Evolutionary conservation across 2,113 vertebrate species (phyloP), one percentile per base, ranked within the genome.

Genomic region (Oncorhynchus keta): DNA sequence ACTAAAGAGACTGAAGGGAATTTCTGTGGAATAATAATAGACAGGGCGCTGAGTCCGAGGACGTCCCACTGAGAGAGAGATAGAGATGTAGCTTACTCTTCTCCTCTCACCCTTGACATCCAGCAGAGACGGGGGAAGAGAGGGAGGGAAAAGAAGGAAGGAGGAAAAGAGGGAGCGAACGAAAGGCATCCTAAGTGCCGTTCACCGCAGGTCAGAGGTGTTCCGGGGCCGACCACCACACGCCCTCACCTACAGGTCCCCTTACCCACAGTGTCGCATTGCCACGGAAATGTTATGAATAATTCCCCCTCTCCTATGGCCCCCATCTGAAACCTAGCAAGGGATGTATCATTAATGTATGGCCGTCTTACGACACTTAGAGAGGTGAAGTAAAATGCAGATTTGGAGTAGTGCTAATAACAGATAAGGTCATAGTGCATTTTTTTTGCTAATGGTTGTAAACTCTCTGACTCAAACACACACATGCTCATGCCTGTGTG

Each of bases 281-380:
- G 28, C 80, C 76, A 83, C 83, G 12, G 64, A 11, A 74, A 83
- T 79, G 75, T 76, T 73, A 92, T 92, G 90, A 93, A 93, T 93
- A 89, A 91, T 92, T 90, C 85, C 81, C 80, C 66, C 12, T 65
- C 84, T 86, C 87, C 39, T 12, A 75, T 85, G 84, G 79, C 81
- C 84, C 45, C 81, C 49, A 72, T 75, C 62, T 88, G 88, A 91
- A 51, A 48, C 88, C 91, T 72, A 80, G 82, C 75, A 73, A 80
- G 80, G 49, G 81, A n/a, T 67, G 73, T 68, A 87, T 91, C 77
- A 88, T 81, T 85, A 73, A 77, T 89, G 89, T 91, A 72, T 7
- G 64, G 16, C 57, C 79, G 75, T 70, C 79, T 82, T 73, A 57
- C 51, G 28, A 62, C 81, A 79, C 74, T 68, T 73, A 74, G 73